Conservation (phyloP, 2,888 invertebrate genomes). For the Tyria jacobaeae region DNA sequence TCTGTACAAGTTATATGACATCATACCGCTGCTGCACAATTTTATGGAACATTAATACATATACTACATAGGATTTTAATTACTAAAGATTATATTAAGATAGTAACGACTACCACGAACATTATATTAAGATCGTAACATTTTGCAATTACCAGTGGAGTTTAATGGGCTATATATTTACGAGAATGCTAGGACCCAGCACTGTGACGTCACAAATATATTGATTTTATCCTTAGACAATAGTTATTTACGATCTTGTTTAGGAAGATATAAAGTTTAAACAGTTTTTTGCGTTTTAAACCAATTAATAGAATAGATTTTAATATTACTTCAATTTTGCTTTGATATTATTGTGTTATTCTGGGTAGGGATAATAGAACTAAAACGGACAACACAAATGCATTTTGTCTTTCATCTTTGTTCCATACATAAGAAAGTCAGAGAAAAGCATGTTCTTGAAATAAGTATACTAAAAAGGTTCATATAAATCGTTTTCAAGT, state of each 20-base stretch:
- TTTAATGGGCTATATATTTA: slow-evolving; percentile 40
- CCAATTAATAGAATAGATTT: background rate
- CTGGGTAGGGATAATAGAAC: too few relatives aligned
- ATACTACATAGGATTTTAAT: background rate
- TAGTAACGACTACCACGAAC: slow-evolving; percentile 2
- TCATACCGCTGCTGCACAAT: background rate
- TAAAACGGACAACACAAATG: too few relatives aligned
- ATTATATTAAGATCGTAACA: slow-evolving; percentile 35
- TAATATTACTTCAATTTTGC: background rate
- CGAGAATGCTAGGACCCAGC: background rate
- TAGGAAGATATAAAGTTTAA: background rate
- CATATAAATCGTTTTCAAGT: too few relatives aligned
- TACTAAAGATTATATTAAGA: background rate
- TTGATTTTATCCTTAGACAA: background rate
- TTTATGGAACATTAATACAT: background rate
- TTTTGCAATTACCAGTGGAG: slow-evolving; percentile 34
- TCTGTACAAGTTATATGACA: background rate
- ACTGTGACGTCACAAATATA: slow-evolving; percentile 6
- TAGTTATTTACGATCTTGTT: slow-evolving; percentile 1
- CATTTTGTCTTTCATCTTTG: too few relatives aligned
- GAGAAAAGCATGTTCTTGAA: too few relatives aligned
- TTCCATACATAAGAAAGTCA: too few relatives aligned
- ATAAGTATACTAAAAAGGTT: too few relatives aligned
- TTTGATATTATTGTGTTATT: background rate
- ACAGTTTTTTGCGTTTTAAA: background rate